Conservation (phyloP, 2,113 vertebrate species). For the Origma solitaria region DNA sequence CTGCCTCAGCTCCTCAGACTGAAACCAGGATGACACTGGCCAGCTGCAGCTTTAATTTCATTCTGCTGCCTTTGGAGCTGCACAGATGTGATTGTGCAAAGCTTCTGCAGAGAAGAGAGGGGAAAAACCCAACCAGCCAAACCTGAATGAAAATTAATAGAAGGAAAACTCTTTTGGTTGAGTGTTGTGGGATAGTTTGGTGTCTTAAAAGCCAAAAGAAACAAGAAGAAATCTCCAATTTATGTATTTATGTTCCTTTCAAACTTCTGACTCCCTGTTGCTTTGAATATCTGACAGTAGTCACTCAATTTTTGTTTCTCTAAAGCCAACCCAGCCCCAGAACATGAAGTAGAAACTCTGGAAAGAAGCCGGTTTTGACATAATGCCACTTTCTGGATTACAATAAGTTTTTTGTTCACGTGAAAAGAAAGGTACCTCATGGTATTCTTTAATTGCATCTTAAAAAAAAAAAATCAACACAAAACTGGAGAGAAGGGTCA, state of each 20-base stretch:
- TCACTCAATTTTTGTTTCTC: not conserved
- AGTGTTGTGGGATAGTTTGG: not conserved
- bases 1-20: not conserved
- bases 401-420: fast-evolving
- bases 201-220: not conserved
- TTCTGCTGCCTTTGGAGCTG: not conserved
- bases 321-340: not conserved
- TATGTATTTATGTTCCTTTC: not conserved
- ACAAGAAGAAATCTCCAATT: not conserved
- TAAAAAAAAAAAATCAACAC: not conserved
- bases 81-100: not conserved
- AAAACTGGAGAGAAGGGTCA: not conserved
- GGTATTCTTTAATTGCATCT: not conserved
- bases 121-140: not conserved
- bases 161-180: not conserved
- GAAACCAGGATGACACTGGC: not conserved
- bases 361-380: not conserved
- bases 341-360: not conserved
- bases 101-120: not conserved
- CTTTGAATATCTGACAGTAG: not conserved
- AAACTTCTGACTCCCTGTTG: not conserved
- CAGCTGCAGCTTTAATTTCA: not conserved
- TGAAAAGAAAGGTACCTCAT: not conserved
- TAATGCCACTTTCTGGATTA: not conserved
- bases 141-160: not conserved